Conservation (phyloP, 2,888 invertebrate genomes). For the Megamerina dolium region DNA sequence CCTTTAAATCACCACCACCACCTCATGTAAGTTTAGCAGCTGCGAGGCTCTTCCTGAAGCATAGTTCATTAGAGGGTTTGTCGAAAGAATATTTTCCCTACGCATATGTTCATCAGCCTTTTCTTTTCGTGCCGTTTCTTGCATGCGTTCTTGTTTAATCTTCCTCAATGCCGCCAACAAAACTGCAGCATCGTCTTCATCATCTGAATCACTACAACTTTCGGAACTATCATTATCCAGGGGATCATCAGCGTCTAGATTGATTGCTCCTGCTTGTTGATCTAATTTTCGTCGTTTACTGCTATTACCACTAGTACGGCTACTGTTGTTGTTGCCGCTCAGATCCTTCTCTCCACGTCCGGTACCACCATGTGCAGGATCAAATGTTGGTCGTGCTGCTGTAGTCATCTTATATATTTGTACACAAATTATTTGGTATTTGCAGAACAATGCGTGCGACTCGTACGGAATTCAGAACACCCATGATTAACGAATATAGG, state of each 20-base stretch:
- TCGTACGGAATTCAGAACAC: slow-evolving; percentile 18
- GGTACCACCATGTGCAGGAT: slow-evolving; percentile 93
- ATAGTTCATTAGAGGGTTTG: slow-evolving; percentile 93
- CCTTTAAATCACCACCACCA: slow-evolving; percentile 65
- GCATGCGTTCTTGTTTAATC: slow-evolving; percentile 91
- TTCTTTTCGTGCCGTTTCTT: slow-evolving; percentile 86
- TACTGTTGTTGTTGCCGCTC: no score
- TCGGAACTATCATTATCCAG: slow-evolving; percentile 75
- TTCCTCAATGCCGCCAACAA: slow-evolving; percentile 89
- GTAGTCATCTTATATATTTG: slow-evolving; percentile 86
- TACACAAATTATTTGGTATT: background rate
- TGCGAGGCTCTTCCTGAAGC: slow-evolving; percentile 48
- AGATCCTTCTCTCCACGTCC: slow-evolving; percentile 96
- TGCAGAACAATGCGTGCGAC: no score
- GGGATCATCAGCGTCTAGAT: slow-evolving; percentile 95
- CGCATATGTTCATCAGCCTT: slow-evolving; percentile 94
- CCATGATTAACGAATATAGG: no score
- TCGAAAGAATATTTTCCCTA: slow-evolving; percentile 96
- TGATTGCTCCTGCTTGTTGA: slow-evolving; percentile 65
- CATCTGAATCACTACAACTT: slow-evolving; percentile 57
- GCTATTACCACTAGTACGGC: slow-evolving; percentile 20
- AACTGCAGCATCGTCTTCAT: slow-evolving; percentile 92
- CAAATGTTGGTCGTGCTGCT: slow-evolving; percentile 96
- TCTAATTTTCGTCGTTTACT: slow-evolving; percentile 31
- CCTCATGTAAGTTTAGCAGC: slow-evolving; percentile 50